These are phyloP conservation scores for Resseliella maxima DNA, from an alignment of 2,888 invertebrate genomes.

Conservation along the genomic window DNA sequence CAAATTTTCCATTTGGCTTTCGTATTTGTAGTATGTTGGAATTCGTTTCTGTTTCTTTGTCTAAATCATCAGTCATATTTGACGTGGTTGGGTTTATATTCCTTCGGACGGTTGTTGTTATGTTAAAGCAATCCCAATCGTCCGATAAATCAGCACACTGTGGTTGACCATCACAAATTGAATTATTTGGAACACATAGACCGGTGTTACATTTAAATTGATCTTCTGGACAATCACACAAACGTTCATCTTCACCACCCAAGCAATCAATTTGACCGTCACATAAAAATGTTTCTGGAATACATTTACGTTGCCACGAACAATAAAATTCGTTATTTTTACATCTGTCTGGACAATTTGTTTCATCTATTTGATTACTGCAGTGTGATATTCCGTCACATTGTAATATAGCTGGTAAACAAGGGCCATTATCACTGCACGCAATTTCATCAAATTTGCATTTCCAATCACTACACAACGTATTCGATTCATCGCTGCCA, in stretches of 20 bases:
- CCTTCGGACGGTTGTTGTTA: slow-evolving; percentile 59
- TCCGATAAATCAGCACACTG: slow-evolving; percentile 74
- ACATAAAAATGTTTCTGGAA: slow-evolving; percentile 71
- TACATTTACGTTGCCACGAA: slow-evolving; percentile 71
- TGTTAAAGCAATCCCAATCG: slow-evolving; percentile 71
- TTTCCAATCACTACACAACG: slow-evolving; percentile 65
- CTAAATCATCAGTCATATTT: background rate
- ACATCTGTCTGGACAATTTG: slow-evolving; percentile 69
- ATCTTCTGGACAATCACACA: slow-evolving; percentile 70
- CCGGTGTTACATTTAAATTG: slow-evolving; percentile 72
- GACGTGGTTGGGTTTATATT: slow-evolving; percentile 5
- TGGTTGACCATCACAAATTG: slow-evolving; percentile 72
- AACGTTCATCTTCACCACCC: slow-evolving; percentile 71
- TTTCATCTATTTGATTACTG: slow-evolving; percentile 70
- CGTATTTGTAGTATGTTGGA: slow-evolving; percentile 58
- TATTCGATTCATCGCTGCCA: slow-evolving; percentile 71
- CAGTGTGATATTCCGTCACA: slow-evolving; percentile 73
- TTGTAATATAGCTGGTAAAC: slow-evolving; percentile 72
- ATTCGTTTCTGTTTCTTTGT: slow-evolving; percentile 56
- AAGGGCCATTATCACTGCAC: slow-evolving; percentile 68
- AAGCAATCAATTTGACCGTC: slow-evolving; percentile 71
- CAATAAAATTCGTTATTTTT: slow-evolving; percentile 71
- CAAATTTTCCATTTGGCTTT: slow-evolving; percentile 59
- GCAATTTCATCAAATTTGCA: slow-evolving; percentile 72
- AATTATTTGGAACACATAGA: slow-evolving; percentile 70